Conservation (phyloP, 1,140 invertebrate species). For the Pseudomyrmex gracilis region DNA sequence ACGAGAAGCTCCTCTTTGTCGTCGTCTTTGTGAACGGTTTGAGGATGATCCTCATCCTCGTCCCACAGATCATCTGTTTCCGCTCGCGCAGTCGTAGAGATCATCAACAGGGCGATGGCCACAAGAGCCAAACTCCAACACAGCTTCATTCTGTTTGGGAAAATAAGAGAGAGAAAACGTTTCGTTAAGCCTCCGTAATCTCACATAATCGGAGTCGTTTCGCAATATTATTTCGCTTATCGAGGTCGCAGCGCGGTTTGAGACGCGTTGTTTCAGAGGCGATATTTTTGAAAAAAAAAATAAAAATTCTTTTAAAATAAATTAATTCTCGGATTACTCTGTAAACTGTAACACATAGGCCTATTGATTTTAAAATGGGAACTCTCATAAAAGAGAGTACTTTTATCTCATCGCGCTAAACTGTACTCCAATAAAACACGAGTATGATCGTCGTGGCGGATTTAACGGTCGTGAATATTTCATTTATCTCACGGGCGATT, state of each 20-base stretch:
- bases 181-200: constrained; percentile 25
- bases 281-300: background rate
- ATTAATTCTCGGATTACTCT: background rate
- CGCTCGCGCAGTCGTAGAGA: constrained; percentile 75
- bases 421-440: too few relatives aligned
- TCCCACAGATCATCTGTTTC: constrained; percentile 81
- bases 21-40: too few relatives aligned
- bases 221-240: constrained; percentile 23
- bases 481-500: background rate
- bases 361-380: too few relatives aligned
- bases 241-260: background rate
- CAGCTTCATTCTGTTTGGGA: constrained; percentile 81
- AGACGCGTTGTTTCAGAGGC: background rate
- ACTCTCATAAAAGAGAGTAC: too few relatives aligned
- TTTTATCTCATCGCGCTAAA: too few relatives aligned
- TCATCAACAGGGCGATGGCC: constrained; percentile 79
- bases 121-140: constrained; percentile 83
- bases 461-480: too few relatives aligned
- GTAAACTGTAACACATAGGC: too few relatives aligned
- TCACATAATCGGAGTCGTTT: constrained; percentile 39
- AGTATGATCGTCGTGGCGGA: too few relatives aligned
- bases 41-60: constrained; percentile 86
- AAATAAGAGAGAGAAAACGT: constrained; percentile 59
- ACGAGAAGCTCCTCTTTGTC: constrained; percentile 90
- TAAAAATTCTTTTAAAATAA: constrained; percentile 2